Base-by-base conservation (phyloP, 2,888 invertebrate species). In the Coleophora flavipennella region DNA sequence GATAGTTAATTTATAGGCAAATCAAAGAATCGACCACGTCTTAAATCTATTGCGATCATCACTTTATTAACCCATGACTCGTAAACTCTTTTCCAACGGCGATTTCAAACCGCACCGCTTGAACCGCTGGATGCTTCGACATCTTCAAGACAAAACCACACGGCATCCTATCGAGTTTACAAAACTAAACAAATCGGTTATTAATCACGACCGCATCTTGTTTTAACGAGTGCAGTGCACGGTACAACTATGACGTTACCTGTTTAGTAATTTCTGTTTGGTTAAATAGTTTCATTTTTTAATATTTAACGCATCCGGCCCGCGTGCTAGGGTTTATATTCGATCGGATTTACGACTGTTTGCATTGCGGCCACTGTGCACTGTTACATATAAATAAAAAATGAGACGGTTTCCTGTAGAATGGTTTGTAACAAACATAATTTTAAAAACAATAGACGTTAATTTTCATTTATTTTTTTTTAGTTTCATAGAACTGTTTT, bases 301-400 rank as follows among this genome's bases (percentile, higher is more conserved):
- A 72, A 80, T 80, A 75, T 60, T 64, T 70, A 60, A 62, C 47
- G 64, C 79, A 74, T 83, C 83, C 83, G 81, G 75, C 55, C 49
- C 31, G 49, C 50, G 52, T 51, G 60, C 57, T 60, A 64, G 66
- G 70, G 69, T 80, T 79, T 81, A 78, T 65, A 79, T 79, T 75
- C 63, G 73, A 80, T 78, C 72, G 72, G 55, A 83, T 84, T 83
- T 83, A 84, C 71, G 83, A 75, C 78, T 80, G 81, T 81, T 81
- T 78, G 80, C 77, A 74, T 70, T 78, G 79, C 77, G 70, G 65
- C 65, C 63, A 74, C 71, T 75, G 79, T 81, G n/a, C n/a, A n/a
- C n/a, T n/a, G n/a, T n/a, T n/a, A n/a, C n/a, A 79, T 77, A 62
- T 76, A 79, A 78, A 81, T 81, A 80, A 83, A 81, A 79, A 59